Conservation (phyloP, 64 coral and sea anemone genomes). For the Stichodactyla helianthus region DNA sequence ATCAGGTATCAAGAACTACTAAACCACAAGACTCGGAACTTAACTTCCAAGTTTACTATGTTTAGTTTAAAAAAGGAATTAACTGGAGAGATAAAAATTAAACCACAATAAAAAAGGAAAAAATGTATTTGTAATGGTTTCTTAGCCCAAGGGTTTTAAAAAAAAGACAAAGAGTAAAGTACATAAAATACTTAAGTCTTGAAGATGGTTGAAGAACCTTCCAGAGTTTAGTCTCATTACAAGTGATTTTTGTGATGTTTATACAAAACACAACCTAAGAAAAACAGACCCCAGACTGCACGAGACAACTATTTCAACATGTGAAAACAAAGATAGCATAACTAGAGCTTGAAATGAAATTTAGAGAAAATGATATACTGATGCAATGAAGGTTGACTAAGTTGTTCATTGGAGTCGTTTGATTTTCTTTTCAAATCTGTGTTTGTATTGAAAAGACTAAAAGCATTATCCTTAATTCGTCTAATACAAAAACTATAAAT, state of each 20-base stretch:
- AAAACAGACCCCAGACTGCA: background rate
- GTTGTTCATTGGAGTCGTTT: too few species aligned
- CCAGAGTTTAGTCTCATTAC: background rate
- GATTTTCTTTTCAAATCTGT: too few species aligned
- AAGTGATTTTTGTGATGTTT: background rate
- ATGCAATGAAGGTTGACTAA: background rate
- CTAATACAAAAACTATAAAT: too few species aligned
- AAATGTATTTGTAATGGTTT: background rate
- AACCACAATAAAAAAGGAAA: too few species aligned
- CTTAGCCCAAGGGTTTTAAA: background rate
- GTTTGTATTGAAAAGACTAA: too few species aligned
- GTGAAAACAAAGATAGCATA: background rate
- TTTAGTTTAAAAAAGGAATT: too few species aligned
- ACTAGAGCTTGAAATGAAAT: background rate
- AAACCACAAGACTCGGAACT: too few species aligned
- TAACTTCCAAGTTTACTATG: too few species aligned
- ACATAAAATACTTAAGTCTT: background rate
- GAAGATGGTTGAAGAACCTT: background rate
- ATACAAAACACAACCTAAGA: background rate
- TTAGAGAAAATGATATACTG: background rate
- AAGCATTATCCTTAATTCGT: too few species aligned
- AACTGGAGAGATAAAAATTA: too few species aligned
- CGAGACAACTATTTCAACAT: constrained; percentile 4
- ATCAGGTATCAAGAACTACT: too few species aligned
- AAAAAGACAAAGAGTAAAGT: background rate